phyloP scores from a whole-genome alignment of 92 coral and sea anemone genomes.

The Palythoa heliodiscus region DNA sequence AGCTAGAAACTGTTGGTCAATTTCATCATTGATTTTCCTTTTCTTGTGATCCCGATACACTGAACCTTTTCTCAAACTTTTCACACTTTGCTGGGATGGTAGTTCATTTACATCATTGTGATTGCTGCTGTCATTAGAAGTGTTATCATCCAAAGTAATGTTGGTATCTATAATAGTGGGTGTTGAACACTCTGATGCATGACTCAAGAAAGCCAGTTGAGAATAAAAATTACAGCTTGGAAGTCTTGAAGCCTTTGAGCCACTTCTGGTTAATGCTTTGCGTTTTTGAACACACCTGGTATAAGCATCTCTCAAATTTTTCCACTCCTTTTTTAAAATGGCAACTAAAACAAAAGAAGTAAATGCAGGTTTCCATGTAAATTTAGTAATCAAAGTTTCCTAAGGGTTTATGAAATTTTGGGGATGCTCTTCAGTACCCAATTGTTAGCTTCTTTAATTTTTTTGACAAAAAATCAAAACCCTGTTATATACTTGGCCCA shows the following conservation, averaged over 20 bases:
- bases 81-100: background rate
- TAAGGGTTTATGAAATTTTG: background rate
- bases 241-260: slow-evolving; percentile 10
- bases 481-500: background rate
- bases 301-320: background rate
- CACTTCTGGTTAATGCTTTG: background rate
- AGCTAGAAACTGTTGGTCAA: background rate
- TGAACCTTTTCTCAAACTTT: background rate
- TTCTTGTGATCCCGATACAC: slow-evolving; percentile 3
- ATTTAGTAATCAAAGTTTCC: background rate
- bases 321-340: background rate
- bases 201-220: slow-evolving; percentile 6
- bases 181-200: background rate
- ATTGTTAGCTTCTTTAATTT: background rate
- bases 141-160: slow-evolving; percentile 2
- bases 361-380: background rate
- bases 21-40: background rate
- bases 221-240: background rate
- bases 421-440: background rate
- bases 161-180: background rate
- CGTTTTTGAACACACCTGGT: background rate
- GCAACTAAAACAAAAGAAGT: background rate
- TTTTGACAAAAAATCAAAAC: background rate
- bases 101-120: background rate
- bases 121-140: background rate